Percentiles rank a stretch among this genome's conserved stretches.
Evolutionary conservation across 1,140 invertebrate genomes (phyloP).

Genomic region (Oedothorax gibbosus): DNA sequence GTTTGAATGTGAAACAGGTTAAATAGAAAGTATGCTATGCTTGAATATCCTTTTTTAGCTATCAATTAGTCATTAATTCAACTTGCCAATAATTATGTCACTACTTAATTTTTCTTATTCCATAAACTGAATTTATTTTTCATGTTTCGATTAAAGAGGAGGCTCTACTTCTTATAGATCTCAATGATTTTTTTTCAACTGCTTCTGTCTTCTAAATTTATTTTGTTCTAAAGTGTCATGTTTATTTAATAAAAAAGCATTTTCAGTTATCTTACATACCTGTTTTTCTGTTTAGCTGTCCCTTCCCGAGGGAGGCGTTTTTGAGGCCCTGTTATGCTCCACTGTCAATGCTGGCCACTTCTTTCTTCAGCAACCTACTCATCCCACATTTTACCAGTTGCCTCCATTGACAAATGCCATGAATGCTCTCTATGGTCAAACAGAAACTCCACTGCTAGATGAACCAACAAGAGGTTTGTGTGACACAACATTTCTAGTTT

Average conservation of each 20-base stretch:
- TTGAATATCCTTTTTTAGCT: too few species aligned
- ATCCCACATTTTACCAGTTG: conserved; percentile 88
- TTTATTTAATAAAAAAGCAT: background rate
- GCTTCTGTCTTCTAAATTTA: background rate
- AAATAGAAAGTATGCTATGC: too few species aligned
- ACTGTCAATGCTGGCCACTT: conserved; percentile 86
- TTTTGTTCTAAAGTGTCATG: background rate
- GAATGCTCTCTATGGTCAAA: conserved; percentile 70
- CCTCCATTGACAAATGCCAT: conserved; percentile 78
- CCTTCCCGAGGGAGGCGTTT: conserved; percentile 88
- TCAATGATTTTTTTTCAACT: conserved; percentile 71
- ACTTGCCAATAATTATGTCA: too few species aligned
- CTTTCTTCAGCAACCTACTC: conserved; percentile 93
- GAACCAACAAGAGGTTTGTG: conserved; percentile 69
- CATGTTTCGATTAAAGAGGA: too few species aligned
- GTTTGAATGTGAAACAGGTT: too few species aligned
- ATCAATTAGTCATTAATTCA: too few species aligned
- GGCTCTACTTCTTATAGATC: conserved; percentile 59
- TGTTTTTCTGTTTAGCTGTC: conserved; percentile 76
- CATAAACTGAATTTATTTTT: too few species aligned
- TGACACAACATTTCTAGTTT: background rate
- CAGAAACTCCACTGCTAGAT: conserved; percentile 70
- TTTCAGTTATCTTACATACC: background rate
- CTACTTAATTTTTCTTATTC: too few species aligned
- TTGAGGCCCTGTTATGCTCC: conserved; percentile 88